Conservation (phyloP, 2,113 vertebrate species). For the Podocnemis expansa region DNA sequence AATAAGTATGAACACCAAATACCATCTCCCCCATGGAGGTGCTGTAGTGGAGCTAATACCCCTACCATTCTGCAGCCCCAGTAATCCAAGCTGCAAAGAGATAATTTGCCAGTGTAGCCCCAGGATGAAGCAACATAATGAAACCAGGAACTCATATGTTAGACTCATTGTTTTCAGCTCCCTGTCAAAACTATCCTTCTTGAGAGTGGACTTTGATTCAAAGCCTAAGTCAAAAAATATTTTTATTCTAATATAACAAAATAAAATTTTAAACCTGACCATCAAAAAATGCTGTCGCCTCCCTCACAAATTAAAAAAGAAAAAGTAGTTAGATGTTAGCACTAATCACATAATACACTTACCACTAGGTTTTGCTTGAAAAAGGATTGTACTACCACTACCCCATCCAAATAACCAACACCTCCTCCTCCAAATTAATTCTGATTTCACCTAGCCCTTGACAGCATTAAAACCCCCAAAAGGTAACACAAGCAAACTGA, state of each 20-base stretch:
- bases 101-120: background rate
- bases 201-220: background rate
- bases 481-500: background rate
- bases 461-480: background rate
- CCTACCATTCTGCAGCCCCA: background rate
- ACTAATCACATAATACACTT: background rate
- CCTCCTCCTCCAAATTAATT: background rate
- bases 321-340: background rate
- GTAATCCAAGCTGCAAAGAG: background rate
- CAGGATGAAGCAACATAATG: background rate
- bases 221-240: background rate
- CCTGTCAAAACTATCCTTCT: background rate
- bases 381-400: background rate
- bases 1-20: background rate
- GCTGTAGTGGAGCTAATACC: background rate
- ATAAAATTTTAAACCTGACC: background rate
- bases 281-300: background rate
- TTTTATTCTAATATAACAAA: background rate
- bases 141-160: background rate
- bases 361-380: background rate
- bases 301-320: background rate
- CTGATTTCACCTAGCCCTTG: background rate
- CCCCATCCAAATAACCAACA: background rate
- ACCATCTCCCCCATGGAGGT: background rate
- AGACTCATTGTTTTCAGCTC: background rate